Conservation (phyloP, 1,140 invertebrate species). For the Temnothorax curvispinosus region DNA sequence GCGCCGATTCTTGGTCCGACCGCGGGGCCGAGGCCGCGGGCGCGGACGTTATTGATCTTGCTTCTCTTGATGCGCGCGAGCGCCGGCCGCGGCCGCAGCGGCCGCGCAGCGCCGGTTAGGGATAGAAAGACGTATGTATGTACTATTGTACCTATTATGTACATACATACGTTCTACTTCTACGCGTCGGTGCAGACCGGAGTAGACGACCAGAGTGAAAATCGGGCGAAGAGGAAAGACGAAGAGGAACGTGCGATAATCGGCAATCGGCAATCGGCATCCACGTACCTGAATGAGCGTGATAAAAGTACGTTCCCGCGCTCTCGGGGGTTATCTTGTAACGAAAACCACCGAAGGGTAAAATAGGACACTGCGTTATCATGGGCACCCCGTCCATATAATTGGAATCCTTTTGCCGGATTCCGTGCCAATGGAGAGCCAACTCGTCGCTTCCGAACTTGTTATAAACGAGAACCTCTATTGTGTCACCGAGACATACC, state of each 20-base stretch:
- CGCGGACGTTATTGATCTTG: constrained; percentile 56
- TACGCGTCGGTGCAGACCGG: neutral
- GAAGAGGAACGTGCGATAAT: too few relatives aligned
- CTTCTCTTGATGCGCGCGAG: constrained; percentile 23
- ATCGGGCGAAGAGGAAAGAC: neutral
- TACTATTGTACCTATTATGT: too few relatives aligned
- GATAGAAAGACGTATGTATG: constrained; percentile 17
- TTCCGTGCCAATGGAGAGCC: constrained; percentile 84
- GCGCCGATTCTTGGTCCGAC: neutral
- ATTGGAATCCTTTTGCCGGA: constrained; percentile 75
- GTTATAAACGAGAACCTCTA: constrained; percentile 89
- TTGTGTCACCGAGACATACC: constrained; percentile 91
- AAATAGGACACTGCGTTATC: constrained; percentile 88
- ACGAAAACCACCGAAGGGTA: constrained; percentile 85
- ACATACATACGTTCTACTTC: too few relatives aligned
- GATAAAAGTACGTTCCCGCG: constrained; percentile 87
- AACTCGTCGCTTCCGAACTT: constrained; percentile 70
- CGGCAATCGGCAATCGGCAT: too few relatives aligned
- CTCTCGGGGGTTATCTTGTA: constrained; percentile 86
- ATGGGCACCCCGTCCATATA: constrained; percentile 88
- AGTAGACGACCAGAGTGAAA: constrained; percentile 59
- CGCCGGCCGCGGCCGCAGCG: neutral
- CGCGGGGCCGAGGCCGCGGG: too few relatives aligned
- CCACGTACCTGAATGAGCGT: constrained; percentile 86
- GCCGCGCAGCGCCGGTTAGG: too few relatives aligned